phyloP scores from a whole-genome alignment of 2,888 invertebrate genomes.

The Archaeoteleia sp. region DNA sequence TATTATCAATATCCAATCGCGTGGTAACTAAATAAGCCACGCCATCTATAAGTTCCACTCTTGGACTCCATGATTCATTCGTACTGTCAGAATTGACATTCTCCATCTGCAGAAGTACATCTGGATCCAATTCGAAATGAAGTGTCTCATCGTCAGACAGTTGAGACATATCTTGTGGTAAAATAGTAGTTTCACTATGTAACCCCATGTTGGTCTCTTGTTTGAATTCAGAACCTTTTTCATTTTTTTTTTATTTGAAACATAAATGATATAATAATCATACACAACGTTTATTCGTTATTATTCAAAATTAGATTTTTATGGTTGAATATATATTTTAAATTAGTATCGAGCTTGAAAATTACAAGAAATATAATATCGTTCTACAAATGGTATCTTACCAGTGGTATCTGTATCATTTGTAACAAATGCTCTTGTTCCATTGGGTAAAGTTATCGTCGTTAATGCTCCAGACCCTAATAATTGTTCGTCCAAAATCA shows the following conservation, averaged over 20 bases:
- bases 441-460: conserved; percentile 70
- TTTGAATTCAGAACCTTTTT: conserved; percentile 51
- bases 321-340: too few species aligned
- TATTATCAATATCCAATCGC: conserved; percentile 61
- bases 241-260: too few species aligned
- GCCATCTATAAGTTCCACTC: conserved; percentile 67
- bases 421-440: too few species aligned
- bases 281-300: too few species aligned
- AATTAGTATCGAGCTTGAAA: too few species aligned
- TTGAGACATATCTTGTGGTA: conserved; percentile 64
- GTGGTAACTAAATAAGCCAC: conserved; percentile 67
- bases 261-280: too few species aligned
- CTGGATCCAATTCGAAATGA: conserved; percentile 64
- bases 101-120: conserved; percentile 57
- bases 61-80: conserved; percentile 60
- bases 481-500: conserved; percentile 66
- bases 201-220: conserved; percentile 59
- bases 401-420: conserved; percentile 57
- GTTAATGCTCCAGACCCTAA: conserved; percentile 64
- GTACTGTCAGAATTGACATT: conserved; percentile 54
- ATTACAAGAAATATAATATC: too few species aligned
- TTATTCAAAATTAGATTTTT: too few species aligned
- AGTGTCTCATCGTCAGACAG: conserved; percentile 65
- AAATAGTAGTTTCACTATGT: conserved; percentile 65
- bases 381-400: too few species aligned